Evolutionary conservation across 2,797 vertebrate genomes (phyloP).

Genomic region (Craterocephalus amniculus): DNA sequence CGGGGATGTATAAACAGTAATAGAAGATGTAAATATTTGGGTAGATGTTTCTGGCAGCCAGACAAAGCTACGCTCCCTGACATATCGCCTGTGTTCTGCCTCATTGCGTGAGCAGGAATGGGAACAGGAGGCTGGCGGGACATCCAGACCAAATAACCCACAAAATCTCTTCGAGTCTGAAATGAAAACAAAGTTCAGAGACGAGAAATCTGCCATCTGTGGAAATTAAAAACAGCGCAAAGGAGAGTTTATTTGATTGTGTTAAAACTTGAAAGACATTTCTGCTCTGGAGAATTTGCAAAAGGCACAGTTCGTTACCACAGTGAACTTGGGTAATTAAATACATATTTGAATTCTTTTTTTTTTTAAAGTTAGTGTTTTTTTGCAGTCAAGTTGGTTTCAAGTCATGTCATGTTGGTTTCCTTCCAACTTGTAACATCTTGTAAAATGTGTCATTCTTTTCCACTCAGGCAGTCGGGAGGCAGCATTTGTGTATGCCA

Average conservation of each 20-base stretch:
- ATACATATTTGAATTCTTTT: not conserved
- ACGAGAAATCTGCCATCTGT: slow-evolving; percentile 78
- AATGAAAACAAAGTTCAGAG: slow-evolving; percentile 78
- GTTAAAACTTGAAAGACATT: not conserved
- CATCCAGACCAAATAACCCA: slow-evolving; percentile 80
- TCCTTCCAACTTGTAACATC: not conserved
- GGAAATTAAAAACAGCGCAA: slow-evolving; percentile 75
- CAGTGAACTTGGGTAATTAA: not conserved
- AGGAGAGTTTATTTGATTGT: slow-evolving; percentile 50
- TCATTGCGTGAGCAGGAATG: slow-evolving; percentile 81
- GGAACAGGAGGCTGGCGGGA: slow-evolving; percentile 75
- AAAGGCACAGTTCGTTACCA: not conserved
- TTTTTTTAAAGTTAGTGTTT: not conserved
- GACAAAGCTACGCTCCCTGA: slow-evolving; percentile 85
- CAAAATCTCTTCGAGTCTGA: slow-evolving; percentile 72
- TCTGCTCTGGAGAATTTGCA: slow-evolving; percentile 17
- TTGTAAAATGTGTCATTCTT: not conserved
- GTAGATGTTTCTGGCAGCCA: slow-evolving; percentile 88
- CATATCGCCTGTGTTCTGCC: slow-evolving; percentile 83
- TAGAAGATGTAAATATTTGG: slow-evolving; percentile 98
- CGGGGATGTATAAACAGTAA: slow-evolving; percentile 94
- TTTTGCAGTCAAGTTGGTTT: too few relatives aligned
- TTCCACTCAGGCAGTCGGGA: slow-evolving; percentile 90
- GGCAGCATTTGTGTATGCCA: slow-evolving; percentile 97
- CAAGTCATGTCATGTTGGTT: too few relatives aligned